Percentiles rank a stretch among this genome's conserved stretches.
These are phyloP conservation scores for Clusia tigrina DNA, from an alignment of 2,888 invertebrate species.

Conservation along the genomic window DNA sequence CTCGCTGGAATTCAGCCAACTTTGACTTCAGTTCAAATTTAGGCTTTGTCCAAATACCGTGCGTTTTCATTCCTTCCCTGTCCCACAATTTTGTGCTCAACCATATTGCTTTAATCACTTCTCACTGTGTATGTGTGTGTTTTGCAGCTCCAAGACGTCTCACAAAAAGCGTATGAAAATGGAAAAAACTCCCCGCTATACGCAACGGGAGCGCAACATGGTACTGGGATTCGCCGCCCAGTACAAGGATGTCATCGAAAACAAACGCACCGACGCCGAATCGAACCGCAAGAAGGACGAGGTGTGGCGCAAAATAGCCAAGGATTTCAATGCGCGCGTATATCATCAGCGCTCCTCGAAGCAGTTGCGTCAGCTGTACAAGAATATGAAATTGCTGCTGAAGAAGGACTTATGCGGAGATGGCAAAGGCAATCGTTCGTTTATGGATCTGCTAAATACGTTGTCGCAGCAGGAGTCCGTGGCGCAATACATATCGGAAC, in stretches of 20 bases:
- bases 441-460: slow-evolving; percentile 62
- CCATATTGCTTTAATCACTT: background rate
- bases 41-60: slow-evolving; percentile 32
- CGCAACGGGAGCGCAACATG: slow-evolving; percentile 63
- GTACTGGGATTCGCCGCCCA: slow-evolving; percentile 63
- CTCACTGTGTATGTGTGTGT: slow-evolving; percentile 9
- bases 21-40: slow-evolving; percentile 39
- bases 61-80: background rate
- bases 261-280: slow-evolving; percentile 63
- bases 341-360: slow-evolving; percentile 64
- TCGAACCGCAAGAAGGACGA: slow-evolving; percentile 63
- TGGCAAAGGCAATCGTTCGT: slow-evolving; percentile 57
- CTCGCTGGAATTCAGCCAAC: slow-evolving; percentile 18
- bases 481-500: slow-evolving; percentile 57
- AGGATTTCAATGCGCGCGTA: slow-evolving; percentile 62
- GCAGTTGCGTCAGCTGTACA: slow-evolving; percentile 62
- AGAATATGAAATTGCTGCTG: slow-evolving; percentile 62
- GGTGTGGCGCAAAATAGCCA: slow-evolving; percentile 63
- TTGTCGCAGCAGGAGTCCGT: slow-evolving; percentile 61
- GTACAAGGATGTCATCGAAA: slow-evolving; percentile 63
- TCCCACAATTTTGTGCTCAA: background rate
- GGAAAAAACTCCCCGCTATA: slow-evolving; percentile 63
- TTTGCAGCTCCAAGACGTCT: slow-evolving; percentile 60
- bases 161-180: slow-evolving; percentile 60
- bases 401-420: slow-evolving; percentile 63